Evolutionary conservation across 2,888 invertebrate species (phyloP).

Genomic region (Volucella inanis): DNA sequence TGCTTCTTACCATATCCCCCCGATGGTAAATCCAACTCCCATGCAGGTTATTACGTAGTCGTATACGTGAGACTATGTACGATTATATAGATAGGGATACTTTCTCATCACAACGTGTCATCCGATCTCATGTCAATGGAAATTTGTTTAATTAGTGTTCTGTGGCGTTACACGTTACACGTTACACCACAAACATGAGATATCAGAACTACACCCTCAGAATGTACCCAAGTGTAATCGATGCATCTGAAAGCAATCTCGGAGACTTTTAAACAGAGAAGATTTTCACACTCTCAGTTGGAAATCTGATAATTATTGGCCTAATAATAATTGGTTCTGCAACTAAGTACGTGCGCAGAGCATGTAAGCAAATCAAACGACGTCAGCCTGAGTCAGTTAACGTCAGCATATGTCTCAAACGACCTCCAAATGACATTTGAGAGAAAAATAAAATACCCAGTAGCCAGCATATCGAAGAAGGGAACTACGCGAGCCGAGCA

Average conservation of each 20-base stretch:
- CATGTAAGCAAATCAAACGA: conserved; percentile 41
- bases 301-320: conserved; percentile 50
- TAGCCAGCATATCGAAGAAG: conserved; percentile 41
- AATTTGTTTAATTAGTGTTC: conserved; percentile 65
- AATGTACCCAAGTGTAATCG: conserved; percentile 1
- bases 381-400: conserved; percentile 4
- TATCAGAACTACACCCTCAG: neutral
- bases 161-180: conserved; percentile 54
- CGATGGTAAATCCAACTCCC: neutral
- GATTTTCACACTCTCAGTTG: conserved; percentile 52
- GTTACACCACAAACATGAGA: neutral
- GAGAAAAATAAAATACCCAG: conserved; percentile 35
- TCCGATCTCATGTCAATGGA: conserved; percentile 25
- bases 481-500: neutral
- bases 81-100: too few species aligned
- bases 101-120: neutral
- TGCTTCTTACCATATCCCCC: conserved; percentile 31
- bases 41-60: too few species aligned
- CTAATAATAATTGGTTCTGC: conserved; percentile 48
- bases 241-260: conserved; percentile 11
- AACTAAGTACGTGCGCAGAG: conserved; percentile 44
- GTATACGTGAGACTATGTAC: too few species aligned
- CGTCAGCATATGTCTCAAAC: conserved; percentile 14
- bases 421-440: conserved; percentile 72
- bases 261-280: conserved; percentile 17